phyloP scores from a whole-genome alignment of 2,797 vertebrate species.

The Myotis daubentonii region DNA sequence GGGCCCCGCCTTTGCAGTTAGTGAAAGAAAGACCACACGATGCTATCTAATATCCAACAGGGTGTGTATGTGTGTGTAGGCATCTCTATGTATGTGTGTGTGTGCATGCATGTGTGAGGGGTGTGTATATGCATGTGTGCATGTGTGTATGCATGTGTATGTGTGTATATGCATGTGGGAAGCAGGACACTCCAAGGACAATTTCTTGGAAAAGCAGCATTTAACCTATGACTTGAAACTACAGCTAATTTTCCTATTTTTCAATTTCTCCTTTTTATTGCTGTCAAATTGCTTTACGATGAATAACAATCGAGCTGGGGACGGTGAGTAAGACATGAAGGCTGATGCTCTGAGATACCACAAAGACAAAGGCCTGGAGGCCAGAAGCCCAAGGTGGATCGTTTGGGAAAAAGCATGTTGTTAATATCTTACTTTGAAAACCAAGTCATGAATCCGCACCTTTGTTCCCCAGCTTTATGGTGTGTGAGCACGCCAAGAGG shows the following conservation, averaged over 20 bases:
- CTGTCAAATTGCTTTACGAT: neutral
- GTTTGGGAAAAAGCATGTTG: neutral
- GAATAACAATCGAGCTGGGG: neutral
- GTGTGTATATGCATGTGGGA: rapidly evolving
- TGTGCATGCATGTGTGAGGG: no score
- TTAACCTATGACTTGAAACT: neutral
- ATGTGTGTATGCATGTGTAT: rapidly evolving
- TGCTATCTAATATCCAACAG: neutral
- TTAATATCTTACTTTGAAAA: neutral
- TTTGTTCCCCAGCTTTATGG: neutral
- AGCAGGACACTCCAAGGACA: neutral
- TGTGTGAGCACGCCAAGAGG: neutral
- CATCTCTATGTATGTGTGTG: no score
- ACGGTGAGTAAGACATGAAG: neutral
- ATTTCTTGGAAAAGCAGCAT: neutral
- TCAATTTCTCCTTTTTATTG: neutral
- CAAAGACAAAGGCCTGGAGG: neutral
- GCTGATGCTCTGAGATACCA: neutral
- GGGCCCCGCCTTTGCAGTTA: neutral
- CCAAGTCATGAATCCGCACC: neutral
- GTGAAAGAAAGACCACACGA: neutral
- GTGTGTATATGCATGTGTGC: no score
- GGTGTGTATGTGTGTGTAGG: neutral
- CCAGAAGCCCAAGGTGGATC: neutral
- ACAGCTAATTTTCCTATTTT: neutral